A percentile compares a stretch with the other conserved stretches of the same genome.
Conservation (phyloP, 2,797 vertebrate species). For the Pipistrellus nathusii region DNA sequence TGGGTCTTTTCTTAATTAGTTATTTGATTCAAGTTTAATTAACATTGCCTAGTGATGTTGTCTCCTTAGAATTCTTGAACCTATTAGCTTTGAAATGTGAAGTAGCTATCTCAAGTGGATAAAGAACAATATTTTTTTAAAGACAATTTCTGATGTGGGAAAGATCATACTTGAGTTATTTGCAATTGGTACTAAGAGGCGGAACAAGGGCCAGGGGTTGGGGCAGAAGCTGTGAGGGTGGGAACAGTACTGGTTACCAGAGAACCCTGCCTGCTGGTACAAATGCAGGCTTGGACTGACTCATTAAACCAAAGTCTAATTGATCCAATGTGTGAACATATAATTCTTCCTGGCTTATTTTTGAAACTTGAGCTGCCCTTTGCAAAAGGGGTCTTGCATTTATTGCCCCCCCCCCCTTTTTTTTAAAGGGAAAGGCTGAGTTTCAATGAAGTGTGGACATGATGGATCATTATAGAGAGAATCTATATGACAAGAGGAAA, state of each 20-base stretch:
- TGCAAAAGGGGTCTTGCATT: slow-evolving; percentile 49
- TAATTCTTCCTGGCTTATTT: slow-evolving; percentile 17
- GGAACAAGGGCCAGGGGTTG: neutral
- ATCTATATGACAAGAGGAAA: slow-evolving; percentile 57
- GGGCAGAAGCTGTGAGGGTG: neutral
- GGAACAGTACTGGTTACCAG: neutral
- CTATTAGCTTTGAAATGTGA: slow-evolving; percentile 64
- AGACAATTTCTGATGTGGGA: slow-evolving; percentile 22
- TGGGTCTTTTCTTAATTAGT: slow-evolving; percentile 51
- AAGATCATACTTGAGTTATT: slow-evolving; percentile 51
- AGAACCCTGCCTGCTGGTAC: neutral
- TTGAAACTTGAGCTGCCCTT: slow-evolving; percentile 54
- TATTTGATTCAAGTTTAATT: slow-evolving; percentile 61
- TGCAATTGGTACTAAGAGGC: slow-evolving; percentile 5
- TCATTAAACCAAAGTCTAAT: slow-evolving; percentile 27
- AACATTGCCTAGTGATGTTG: slow-evolving; percentile 63
- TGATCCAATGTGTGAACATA: neutral
- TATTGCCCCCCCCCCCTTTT: neutral
- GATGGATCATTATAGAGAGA: slow-evolving; percentile 48
- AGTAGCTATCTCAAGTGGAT: slow-evolving; percentile 17
- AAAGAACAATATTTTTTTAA: slow-evolving; percentile 18
- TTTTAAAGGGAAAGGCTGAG: neutral
- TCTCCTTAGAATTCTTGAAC: slow-evolving; percentile 67
- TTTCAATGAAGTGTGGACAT: slow-evolving; percentile 20
- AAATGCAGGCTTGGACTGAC: neutral